phyloP scores from a whole-genome alignment of 1,140 invertebrate genomes.

The Hydropsyche tenuis region DNA sequence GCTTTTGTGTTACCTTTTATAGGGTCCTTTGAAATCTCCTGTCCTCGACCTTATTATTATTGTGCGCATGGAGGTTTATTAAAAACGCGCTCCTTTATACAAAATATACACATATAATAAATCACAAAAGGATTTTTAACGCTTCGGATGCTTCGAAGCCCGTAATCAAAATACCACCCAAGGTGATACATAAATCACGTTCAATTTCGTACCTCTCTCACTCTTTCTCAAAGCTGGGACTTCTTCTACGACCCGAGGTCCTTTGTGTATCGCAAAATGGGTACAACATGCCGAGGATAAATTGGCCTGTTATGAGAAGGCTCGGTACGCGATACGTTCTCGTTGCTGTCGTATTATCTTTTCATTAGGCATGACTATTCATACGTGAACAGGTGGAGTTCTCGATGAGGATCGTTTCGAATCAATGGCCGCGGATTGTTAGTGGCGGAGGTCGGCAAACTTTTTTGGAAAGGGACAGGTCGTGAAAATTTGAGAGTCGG shows the following conservation, averaged over 20 bases:
- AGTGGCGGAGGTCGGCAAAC: no score
- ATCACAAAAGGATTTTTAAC: conserved; percentile 20
- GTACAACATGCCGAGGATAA: neutral
- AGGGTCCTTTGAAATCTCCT: neutral
- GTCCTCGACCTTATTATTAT: neutral
- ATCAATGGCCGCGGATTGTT: no score
- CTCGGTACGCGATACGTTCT: no score
- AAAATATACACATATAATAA: conserved; percentile 1
- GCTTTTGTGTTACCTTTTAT: neutral
- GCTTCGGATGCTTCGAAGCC: conserved; percentile 2
- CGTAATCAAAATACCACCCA: conserved; percentile 19
- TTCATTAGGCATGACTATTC: neutral
- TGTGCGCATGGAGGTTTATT: neutral
- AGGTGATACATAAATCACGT: conserved; percentile 17
- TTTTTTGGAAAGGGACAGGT: no score
- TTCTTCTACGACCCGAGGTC: neutral
- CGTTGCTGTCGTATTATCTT: conserved; percentile 3
- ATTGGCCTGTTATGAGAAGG: neutral
- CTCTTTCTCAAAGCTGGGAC: neutral
- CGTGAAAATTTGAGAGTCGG: no score
- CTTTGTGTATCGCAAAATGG: neutral
- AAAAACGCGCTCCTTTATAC: conserved; percentile 13
- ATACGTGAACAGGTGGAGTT: conserved; percentile 1
- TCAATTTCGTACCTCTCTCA: neutral
- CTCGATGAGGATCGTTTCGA: neutral